Percentiles rank a stretch among this genome's conserved stretches.
phyloP scores from a whole-genome alignment of 2,888 invertebrate genomes.

The Clostera curtula region DNA sequence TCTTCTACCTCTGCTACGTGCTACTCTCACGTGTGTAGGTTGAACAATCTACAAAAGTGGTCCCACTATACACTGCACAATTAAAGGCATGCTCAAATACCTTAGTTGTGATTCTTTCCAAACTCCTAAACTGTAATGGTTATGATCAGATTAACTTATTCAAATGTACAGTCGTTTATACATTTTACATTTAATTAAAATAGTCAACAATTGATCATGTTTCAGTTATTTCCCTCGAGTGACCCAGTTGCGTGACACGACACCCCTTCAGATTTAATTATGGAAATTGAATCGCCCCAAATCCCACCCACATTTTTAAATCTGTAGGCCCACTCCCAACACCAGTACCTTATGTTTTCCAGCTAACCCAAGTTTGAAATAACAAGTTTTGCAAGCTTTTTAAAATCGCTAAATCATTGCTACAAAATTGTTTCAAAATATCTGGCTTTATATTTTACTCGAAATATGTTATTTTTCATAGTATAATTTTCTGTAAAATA shows the following conservation, averaged over 20 bases:
- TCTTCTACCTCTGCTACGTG: constrained; percentile 14
- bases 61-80: constrained; percentile 49
- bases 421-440: too few species aligned
- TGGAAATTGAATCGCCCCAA: constrained; percentile 9
- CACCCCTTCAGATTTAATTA: constrained; percentile 13
- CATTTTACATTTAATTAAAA: constrained; percentile 64
- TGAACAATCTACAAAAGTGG: constrained; percentile 9
- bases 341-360: constrained; percentile 27
- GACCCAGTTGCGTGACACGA: constrained; percentile 25
- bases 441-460: too few species aligned
- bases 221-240: constrained; percentile 41
- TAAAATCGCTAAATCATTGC: too few species aligned
- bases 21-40: constrained; percentile 4
- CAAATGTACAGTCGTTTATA: constrained; percentile 64
- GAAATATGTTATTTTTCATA: too few species aligned
- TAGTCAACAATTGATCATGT: constrained; percentile 48
- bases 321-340: constrained; percentile 17
- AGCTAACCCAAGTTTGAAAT: constrained; percentile 36
- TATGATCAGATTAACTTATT: constrained; percentile 51
- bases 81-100: constrained; percentile 60
- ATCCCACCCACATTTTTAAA: constrained; percentile 9
- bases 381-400: constrained; percentile 56
- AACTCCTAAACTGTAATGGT: constrained; percentile 41
- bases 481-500: too few species aligned
- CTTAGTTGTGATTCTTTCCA: constrained; percentile 44